Evolutionary conservation across 2,113 vertebrate genomes (phyloP).

Genomic region (Sardina pilchardus): DNA sequence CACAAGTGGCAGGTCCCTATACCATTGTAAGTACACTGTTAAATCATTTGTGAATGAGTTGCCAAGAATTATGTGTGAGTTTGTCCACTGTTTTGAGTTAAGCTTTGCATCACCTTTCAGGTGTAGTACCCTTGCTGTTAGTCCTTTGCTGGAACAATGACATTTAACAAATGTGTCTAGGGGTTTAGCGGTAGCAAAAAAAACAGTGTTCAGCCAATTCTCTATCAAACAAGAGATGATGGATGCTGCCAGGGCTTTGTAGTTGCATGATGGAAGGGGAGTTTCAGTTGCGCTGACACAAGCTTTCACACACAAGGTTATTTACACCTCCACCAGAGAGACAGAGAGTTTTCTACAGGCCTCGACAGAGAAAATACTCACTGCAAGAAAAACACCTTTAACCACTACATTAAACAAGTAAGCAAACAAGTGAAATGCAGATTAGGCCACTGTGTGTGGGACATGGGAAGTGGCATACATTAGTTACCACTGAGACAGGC

Average conservation of each 20-base stretch:
- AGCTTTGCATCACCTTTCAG: not conserved
- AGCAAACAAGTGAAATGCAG: slow-evolving; percentile 45
- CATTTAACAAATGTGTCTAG: slow-evolving; percentile 11
- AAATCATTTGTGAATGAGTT: too few relatives aligned
- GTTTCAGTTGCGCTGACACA: slow-evolving; percentile 72
- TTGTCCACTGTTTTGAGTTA: not conserved
- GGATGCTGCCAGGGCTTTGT: slow-evolving; percentile 65
- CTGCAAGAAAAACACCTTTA: slow-evolving; percentile 43
- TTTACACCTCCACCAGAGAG: slow-evolving; percentile 65
- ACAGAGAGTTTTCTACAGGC: slow-evolving; percentile 45
- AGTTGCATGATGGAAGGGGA: slow-evolving; percentile 70
- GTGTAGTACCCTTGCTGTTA: not conserved
- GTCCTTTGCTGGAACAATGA: not conserved
- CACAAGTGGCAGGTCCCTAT: not conserved
- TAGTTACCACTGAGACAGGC: slow-evolving; percentile 37
- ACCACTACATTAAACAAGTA: slow-evolving; percentile 46
- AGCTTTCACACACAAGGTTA: slow-evolving; percentile 65
- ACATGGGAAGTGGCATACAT: slow-evolving; percentile 29
- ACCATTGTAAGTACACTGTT: not conserved
- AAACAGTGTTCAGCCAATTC: slow-evolving; percentile 47
- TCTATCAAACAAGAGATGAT: slow-evolving; percentile 62
- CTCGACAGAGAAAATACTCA: slow-evolving; percentile 45
- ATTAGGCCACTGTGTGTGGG: slow-evolving; percentile 43
- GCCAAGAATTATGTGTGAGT: not conserved
- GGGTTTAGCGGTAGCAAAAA: not conserved